These are phyloP conservation scores for Hydriomena furcata DNA, from an alignment of 2,888 invertebrate genomes.

Conservation along the genomic window DNA sequence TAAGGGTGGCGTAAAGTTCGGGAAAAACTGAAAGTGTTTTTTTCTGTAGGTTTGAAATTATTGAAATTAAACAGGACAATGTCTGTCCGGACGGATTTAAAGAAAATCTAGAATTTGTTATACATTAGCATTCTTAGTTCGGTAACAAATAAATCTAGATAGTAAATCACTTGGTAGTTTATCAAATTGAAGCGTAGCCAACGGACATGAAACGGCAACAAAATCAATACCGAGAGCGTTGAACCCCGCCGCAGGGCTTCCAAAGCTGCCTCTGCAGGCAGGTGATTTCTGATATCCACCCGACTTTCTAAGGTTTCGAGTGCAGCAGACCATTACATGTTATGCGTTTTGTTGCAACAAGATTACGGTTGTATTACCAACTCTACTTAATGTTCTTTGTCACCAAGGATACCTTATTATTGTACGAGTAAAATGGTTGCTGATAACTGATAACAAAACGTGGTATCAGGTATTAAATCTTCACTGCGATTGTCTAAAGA, in stretches of 20 bases:
- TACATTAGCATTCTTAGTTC: no score
- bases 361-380: conserved; percentile 26
- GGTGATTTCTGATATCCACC: conserved; percentile 50
- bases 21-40: no score
- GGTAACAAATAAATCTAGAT: conserved; percentile 1
- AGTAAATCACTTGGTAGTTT: conserved; percentile 16
- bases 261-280: conserved; percentile 38
- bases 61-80: no score
- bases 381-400: conserved; percentile 8
- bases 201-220: conserved; percentile 26
- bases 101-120: no score
- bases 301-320: conserved; percentile 47
- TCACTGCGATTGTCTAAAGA: neutral
- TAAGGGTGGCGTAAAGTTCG: no score
- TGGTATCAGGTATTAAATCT: neutral
- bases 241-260: conserved; percentile 55
- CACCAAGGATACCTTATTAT: conserved; percentile 1
- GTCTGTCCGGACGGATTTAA: no score
- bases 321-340: conserved; percentile 32
- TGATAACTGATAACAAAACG: neutral
- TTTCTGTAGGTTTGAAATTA: no score
- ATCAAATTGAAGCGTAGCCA: conserved; percentile 27
- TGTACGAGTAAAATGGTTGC: neutral
- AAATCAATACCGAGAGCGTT: conserved; percentile 52
- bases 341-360: conserved; percentile 35